Evolutionary conservation across 2,888 invertebrate species (phyloP).

Genomic region (Salpingus planirostris): DNA sequence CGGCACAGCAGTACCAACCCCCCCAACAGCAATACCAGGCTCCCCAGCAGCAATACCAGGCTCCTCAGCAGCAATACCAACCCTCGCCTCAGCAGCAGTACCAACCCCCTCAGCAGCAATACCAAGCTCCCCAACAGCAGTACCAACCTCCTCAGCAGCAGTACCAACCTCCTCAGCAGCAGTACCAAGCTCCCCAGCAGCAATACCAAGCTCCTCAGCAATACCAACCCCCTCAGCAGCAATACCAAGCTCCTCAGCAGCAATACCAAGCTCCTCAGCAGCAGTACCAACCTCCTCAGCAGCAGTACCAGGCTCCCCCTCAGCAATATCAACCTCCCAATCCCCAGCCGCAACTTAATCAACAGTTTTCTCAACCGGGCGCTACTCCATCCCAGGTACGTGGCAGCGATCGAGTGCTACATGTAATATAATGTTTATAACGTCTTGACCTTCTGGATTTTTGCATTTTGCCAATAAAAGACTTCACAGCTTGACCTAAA

Average conservation of each 20-base stretch:
- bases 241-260: slow-evolving; percentile 16
- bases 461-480: no score
- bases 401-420: slow-evolving; percentile 8
- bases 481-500: no score
- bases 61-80: slow-evolving; percentile 8
- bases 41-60: slow-evolving; percentile 4
- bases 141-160: slow-evolving; percentile 16
- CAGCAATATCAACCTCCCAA: no score
- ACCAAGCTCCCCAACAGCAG: slow-evolving; percentile 13
- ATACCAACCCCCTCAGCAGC: slow-evolving; percentile 14
- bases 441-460: no score
- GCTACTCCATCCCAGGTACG: no score
- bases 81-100: slow-evolving; percentile 17
- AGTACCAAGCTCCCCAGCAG: slow-evolving; percentile 13
- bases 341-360: no score
- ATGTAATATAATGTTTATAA: no score
- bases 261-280: slow-evolving; percentile 13
- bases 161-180: slow-evolving; percentile 15
- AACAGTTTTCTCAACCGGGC: no score
- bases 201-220: slow-evolving; percentile 12
- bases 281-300: slow-evolving; percentile 10
- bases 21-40: slow-evolving; percentile 13
- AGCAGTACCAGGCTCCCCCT: slow-evolving; percentile 5
- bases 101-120: slow-evolving; percentile 14
- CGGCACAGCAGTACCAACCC: slow-evolving; percentile 13